These are phyloP conservation scores for Champsocephalus gunnari DNA, from an alignment of 2,797 vertebrate genomes.

Conservation along the genomic window DNA sequence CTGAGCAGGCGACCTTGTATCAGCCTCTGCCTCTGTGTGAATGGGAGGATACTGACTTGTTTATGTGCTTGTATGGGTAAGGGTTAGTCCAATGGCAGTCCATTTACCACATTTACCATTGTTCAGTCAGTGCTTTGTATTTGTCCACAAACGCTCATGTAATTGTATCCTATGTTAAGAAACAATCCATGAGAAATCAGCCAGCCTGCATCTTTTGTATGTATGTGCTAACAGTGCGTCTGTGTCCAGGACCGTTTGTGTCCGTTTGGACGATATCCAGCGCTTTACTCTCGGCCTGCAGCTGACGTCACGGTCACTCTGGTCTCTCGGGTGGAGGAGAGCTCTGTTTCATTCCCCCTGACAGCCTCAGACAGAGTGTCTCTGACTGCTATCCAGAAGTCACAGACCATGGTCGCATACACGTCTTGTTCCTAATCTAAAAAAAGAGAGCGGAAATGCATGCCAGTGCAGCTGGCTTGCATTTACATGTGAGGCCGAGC, in stretches of 20 bases:
- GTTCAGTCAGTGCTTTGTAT: no score
- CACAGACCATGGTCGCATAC: background rate
- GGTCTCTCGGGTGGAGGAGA: background rate
- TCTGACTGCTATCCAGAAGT: background rate
- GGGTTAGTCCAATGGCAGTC: no score
- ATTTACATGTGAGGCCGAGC: no score
- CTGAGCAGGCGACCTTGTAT: no score
- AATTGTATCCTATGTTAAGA: background rate
- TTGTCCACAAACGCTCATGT: background rate
- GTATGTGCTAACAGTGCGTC: background rate
- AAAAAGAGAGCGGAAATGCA: background rate
- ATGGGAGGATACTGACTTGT: no score
- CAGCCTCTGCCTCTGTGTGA: no score
- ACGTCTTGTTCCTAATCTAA: background rate
- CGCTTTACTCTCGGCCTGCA: background rate
- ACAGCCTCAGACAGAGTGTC: background rate
- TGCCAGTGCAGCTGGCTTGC: background rate
- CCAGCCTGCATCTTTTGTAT: background rate
- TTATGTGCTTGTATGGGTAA: no score
- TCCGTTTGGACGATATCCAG: background rate
- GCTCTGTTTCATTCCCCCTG: background rate
- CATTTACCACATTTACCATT: no score
- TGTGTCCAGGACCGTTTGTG: background rate
- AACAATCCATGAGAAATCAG: background rate
- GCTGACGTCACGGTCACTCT: background rate